A percentile compares a stretch with the other conserved stretches of the same genome.
Conservation (phyloP, 2,113 vertebrate species). For the Eulemur macaco region DNA sequence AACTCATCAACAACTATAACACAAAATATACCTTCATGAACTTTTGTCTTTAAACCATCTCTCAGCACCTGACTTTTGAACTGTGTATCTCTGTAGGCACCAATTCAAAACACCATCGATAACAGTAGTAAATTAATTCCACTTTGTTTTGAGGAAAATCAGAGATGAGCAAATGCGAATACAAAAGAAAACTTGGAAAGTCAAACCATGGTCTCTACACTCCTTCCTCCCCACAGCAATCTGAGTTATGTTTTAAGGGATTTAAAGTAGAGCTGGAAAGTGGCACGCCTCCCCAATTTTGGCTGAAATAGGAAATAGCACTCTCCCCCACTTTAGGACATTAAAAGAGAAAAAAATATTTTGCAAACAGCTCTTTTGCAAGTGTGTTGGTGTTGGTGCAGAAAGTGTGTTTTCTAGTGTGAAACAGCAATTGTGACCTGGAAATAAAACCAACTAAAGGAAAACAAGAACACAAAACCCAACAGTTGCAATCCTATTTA, state of each 20-base stretch:
- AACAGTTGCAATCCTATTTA: conserved; percentile 89
- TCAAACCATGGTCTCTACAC: conserved; percentile 58
- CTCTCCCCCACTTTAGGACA: not conserved
- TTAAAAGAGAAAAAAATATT: not conserved
- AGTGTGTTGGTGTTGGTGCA: not conserved
- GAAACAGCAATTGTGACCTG: conserved; percentile 77
- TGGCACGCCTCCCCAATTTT: conserved; percentile 79
- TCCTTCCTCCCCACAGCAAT: not conserved
- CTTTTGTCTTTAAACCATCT: conserved; percentile 83
- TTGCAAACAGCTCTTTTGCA: not conserved
- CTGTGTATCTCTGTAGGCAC: conserved; percentile 63
- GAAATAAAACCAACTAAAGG: conserved; percentile 87
- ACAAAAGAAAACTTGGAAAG: conserved; percentile 78
- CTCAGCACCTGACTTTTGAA: conserved; percentile 68
- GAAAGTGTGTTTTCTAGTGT: conserved; percentile 48
- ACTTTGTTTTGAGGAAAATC: conserved; percentile 22
- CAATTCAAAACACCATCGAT: conserved; percentile 78
- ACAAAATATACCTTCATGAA: conserved; percentile 93
- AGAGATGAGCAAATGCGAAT: conserved; percentile 74
- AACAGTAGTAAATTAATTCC: conserved; percentile 79
- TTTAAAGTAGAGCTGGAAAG: conserved; percentile 46
- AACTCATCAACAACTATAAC: conserved; percentile 90
- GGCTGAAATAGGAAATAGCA: conserved; percentile 54
- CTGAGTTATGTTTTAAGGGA: not conserved
- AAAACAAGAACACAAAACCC: conserved; percentile 84